Percentiles rank a stretch among this genome's conserved stretches.
These are phyloP conservation scores for Ditylenchus weischeri DNA, from an alignment of 2,888 invertebrate species.

Conservation along the genomic window DNA sequence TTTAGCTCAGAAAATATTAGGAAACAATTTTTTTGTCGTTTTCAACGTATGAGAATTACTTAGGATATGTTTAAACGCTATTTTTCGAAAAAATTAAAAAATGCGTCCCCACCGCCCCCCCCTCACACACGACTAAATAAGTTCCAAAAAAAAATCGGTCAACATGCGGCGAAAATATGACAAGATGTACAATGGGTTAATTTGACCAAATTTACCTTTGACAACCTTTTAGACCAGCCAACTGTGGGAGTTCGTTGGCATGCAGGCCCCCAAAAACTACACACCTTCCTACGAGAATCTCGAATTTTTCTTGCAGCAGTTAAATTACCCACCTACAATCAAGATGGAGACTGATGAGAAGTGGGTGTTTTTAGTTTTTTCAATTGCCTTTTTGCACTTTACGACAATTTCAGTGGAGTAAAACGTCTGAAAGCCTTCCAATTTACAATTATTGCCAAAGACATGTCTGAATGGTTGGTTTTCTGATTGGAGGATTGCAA, in stretches of 20 bases:
- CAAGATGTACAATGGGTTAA: no score
- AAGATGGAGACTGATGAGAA: constrained; percentile 28
- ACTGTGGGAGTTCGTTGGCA: constrained; percentile 26
- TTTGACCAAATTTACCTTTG: no score
- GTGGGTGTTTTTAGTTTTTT: constrained; percentile 10
- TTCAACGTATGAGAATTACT: no score
- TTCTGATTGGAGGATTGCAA: no score
- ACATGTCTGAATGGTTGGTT: constrained; percentile 55
- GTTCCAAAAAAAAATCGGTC: no score
- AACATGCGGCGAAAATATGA: no score
- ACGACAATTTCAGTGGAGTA: constrained; percentile 16
- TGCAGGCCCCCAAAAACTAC: constrained; percentile 28
- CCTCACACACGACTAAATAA: no score
- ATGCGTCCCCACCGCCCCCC: no score
- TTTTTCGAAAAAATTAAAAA: no score
- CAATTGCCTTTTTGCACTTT: not conserved
- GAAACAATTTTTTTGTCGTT: no score
- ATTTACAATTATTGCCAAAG: constrained; percentile 48
- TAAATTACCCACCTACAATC: constrained; percentile 50
- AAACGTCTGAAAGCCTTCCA: constrained; percentile 36
- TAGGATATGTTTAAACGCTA: no score
- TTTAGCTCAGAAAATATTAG: no score
- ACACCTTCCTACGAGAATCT: constrained; percentile 43
- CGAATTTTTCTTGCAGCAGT: constrained; percentile 42
- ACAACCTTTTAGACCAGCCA: constrained; percentile 10